Base-by-base conservation (phyloP, 2,113 vertebrate genomes). In the Engystomops pustulosus region DNA sequence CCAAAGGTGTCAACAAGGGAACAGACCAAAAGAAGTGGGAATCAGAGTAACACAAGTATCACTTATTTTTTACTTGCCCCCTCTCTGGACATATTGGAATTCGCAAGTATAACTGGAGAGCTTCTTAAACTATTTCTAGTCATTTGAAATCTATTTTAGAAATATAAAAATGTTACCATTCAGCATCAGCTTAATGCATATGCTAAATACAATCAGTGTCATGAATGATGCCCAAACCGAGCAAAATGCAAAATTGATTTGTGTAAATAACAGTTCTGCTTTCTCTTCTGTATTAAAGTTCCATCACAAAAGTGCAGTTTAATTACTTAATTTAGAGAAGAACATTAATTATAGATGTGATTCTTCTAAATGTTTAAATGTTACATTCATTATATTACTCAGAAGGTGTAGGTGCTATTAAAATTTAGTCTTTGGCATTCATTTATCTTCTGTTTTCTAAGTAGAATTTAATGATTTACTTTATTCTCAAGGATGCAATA, bases 331-430 rank as follows among this genome's bases (percentile, higher is more conserved):
- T 79, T 79, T 27, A 79, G 34, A 18, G 20, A 5, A 60, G n/a
- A 62, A 79, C 51, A 79, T 79, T 58, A 62, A 62, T 44, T 79
- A 79, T 62, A n/a, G 36, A 79, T 79, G 55, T 9, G 1, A 44
- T 79, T 23, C 53, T 62, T 2, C 30, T 36, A 6, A 45, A 53
- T 9, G 5, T 18, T 75, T 20, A 53, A 53, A 53, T 53, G 72
- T 53, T 44, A 44, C 34, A 41, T 75, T 75, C 27, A 76, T 32
- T 76, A 20, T 34, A 34, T 76, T 34, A 53, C 72, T 34, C 30
- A 32, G 27, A 53, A 34, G n/a, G 27, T 12, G 45, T 32, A 76
- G 72, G 47, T 20, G 45, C 47, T 49, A 53, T 76, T 34, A 34
- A 3, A 76, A n/a, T 34, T 45, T 27, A 47, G 23, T 47, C n/a